A percentile compares a stretch with the other conserved stretches of the same genome.
Evolutionary conservation across 2,888 invertebrate genomes (phyloP).

Genomic region (Mactromeris polynyma): DNA sequence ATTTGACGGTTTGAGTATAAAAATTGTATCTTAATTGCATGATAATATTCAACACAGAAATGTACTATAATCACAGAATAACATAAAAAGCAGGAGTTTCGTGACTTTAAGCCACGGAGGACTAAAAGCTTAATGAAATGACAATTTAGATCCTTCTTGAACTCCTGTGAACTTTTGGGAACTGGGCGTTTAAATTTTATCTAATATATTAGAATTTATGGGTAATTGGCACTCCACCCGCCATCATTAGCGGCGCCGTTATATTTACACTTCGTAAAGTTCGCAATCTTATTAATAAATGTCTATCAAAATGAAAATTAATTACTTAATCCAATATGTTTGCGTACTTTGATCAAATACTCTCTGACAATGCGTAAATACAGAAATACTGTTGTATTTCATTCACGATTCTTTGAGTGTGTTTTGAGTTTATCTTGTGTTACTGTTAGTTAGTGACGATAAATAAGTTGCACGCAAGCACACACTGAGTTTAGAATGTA

Average conservation of each 20-base stretch:
- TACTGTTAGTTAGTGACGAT: too few species aligned
- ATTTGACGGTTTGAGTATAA: neutral
- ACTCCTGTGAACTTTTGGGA: neutral
- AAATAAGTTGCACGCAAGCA: too few species aligned
- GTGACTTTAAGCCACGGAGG: neutral
- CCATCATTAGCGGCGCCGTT: neutral
- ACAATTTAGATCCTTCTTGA: neutral
- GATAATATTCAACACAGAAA: neutral
- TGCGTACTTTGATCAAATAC: too few species aligned
- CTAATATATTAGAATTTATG: slow-evolving; percentile 5
- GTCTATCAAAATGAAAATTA: neutral
- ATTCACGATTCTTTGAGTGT: too few species aligned
- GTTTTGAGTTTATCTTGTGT: too few species aligned
- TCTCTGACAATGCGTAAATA: neutral
- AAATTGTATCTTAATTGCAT: neutral
- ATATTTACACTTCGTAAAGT: neutral
- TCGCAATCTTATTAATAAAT: neutral
- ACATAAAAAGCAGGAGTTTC: neutral
- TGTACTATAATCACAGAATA: neutral
- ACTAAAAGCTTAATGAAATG: neutral
- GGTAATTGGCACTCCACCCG: slow-evolving; percentile 5
- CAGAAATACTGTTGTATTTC: neutral
- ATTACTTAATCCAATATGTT: neutral
- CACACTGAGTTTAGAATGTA: too few species aligned
- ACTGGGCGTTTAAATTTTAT: neutral